Conservation (phyloP, 2,888 invertebrate species). For the Villa cingulata region DNA sequence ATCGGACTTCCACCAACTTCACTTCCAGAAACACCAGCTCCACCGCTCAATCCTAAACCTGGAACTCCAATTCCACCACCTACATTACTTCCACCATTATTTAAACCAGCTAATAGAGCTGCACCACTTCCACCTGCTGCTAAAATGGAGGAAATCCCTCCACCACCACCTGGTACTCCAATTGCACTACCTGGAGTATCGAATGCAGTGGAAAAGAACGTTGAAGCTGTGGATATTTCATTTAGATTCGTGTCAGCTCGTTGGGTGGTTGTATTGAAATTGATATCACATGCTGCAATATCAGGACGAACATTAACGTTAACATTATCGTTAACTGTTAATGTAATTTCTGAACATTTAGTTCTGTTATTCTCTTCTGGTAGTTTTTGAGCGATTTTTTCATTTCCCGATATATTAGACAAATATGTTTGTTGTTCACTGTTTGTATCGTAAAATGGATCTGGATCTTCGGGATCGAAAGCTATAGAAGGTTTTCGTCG, state of each 20-base stretch:
- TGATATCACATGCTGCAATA: constrained; percentile 7
- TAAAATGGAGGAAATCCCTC: not conserved
- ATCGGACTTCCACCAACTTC: not conserved
- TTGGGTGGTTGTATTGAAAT: constrained; percentile 5
- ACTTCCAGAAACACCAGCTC: not conserved
- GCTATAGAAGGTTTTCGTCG: constrained; percentile 1
- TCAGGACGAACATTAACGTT: constrained; percentile 11
- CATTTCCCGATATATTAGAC: not conserved
- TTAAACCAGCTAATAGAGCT: not conserved
- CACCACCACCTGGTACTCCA: not conserved
- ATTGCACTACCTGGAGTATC: not conserved
- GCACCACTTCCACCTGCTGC: not conserved
- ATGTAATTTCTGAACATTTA: constrained; percentile 10
- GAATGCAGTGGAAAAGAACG: not conserved
- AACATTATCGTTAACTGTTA: constrained; percentile 9
- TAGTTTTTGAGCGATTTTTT: not conserved
- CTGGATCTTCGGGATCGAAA: constrained; percentile 14
- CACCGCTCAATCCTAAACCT: not conserved
- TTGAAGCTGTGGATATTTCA: not conserved
- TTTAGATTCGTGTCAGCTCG: not conserved
- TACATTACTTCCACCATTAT: not conserved
- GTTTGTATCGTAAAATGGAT: constrained; percentile 6
- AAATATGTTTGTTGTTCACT: not conserved
- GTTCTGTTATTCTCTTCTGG: not conserved
- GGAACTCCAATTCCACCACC: not conserved